Conservation (phyloP, 2,888 invertebrate genomes). For the Apotomis turbidana region DNA sequence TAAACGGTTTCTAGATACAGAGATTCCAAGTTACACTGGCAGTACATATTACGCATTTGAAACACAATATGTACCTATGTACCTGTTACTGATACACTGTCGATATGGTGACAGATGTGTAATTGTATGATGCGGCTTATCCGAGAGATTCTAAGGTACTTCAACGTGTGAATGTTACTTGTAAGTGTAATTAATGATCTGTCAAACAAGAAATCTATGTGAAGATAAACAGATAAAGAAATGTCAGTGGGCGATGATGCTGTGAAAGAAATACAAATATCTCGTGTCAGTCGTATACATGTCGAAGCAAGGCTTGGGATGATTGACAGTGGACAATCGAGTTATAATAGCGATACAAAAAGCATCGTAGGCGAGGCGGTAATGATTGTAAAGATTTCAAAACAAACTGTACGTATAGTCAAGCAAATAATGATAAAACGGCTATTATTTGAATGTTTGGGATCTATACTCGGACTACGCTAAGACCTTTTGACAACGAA, state of each 20-base stretch:
- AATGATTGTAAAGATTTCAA: slow-evolving; percentile 21
- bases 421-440: background rate
- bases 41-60: slow-evolving; percentile 60
- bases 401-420: slow-evolving; percentile 23
- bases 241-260: slow-evolving; percentile 56
- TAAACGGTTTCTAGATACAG: slow-evolving; percentile 12
- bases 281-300: slow-evolving; percentile 60
- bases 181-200: slow-evolving; percentile 52
- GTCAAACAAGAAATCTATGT: slow-evolving; percentile 46
- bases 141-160: slow-evolving; percentile 46
- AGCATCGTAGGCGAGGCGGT: slow-evolving; percentile 57
- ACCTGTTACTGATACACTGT: slow-evolving; percentile 46
- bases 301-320: slow-evolving; percentile 54
- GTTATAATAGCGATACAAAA: slow-evolving; percentile 61
- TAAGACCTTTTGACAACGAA: too few species aligned
- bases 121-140: slow-evolving; percentile 57
- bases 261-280: slow-evolving; percentile 53
- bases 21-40: slow-evolving; percentile 45
- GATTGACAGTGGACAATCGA: slow-evolving; percentile 63
- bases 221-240: slow-evolving; percentile 53
- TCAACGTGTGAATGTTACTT: slow-evolving; percentile 7
- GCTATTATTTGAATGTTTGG: too few species aligned
- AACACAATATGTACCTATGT: slow-evolving; percentile 43
- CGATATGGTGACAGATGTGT: slow-evolving; percentile 56
- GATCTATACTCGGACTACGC: too few species aligned